Evolutionary conservation across 30 jellyfish, hydroid and myxozoan species (phyloP).

Genomic region (Calvadosia cruxmelitensis): DNA sequence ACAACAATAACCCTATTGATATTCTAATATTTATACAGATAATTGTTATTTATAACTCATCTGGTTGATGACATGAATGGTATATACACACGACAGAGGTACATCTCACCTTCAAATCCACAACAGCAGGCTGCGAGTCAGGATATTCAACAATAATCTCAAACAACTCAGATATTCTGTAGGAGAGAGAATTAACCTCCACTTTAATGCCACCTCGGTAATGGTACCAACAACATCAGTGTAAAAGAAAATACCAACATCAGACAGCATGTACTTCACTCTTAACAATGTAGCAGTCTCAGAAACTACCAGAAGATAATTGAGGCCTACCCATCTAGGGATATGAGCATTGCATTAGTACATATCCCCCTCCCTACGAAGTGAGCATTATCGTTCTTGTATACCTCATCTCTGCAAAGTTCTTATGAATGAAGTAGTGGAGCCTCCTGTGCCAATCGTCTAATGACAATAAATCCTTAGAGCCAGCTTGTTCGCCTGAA

Average conservation of each 20-base stretch:
- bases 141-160: conserved; percentile 97
- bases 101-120: conserved; percentile 80
- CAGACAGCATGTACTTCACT: neutral
- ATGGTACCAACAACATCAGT: neutral
- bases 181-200: neutral
- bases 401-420: conserved; percentile 91
- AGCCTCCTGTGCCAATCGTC: conserved; percentile 85
- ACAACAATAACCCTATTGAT: too few species aligned
- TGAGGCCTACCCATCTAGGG: neutral
- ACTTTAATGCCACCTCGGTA: neutral
- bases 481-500: neutral
- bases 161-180: conserved; percentile 80
- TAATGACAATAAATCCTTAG: conserved; percentile 24
- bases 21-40: too few species aligned
- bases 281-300: neutral
- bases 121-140: conserved; percentile 90
- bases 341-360: neutral
- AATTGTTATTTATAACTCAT: too few species aligned
- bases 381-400: too few species aligned
- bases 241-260: neutral
- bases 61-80: too few species aligned
- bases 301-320: neutral
- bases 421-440: conserved; percentile 65
- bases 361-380: neutral
- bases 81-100: too few species aligned